Evolutionary conservation across 2,888 invertebrate species (phyloP), one percentile per base, ranked within the genome.

Genomic region (Sarcophaga variegata): DNA sequence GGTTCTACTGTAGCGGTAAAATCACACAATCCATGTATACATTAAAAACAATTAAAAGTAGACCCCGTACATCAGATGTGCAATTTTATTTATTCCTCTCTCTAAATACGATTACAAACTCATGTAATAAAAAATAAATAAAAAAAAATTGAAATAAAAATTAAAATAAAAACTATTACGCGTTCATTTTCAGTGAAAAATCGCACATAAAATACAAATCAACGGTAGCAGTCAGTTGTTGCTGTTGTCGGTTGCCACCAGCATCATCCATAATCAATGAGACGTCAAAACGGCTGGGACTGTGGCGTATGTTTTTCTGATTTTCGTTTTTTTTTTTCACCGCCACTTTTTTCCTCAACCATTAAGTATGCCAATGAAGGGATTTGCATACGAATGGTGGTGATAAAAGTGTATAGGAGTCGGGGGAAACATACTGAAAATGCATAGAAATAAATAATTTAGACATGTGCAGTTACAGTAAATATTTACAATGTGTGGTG

Each of bases 261-360:
- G 54, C 63, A 69, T 63, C 83, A 66, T 83, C 14, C 69, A 76
- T 72, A 83, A 76, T 83, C 86, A 76, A 77, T 86, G 80, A 77
- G 83, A 69, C 80, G 83, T 80, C 86, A 72, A 80, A 86, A 86
- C 59, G 80, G 72, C 83, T 86, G 80, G 83, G 76, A 70, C 71
- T 74, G 62, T 66, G 27, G 47, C 47, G 66, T 60, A 47, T 1
- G 37, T 49, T 17, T 22, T 22, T 67, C 3, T 27, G 4, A 27
- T 67, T 69, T 22, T 69, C 37, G n/a, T 54, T 45, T 22, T 70
- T 63, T 63, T 45, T 37, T 54, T 25, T 20, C n/a, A 20, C 4
- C 25, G 1, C 47, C 12, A 54, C 37, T 37, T 37, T 37, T 37
- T 37, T 37, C 8, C 37, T 22, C 27, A 69, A 45, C 67, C 54